A percentile compares a stretch with the other conserved stretches of the same genome.
Conservation (phyloP, 2,113 vertebrate genomes). For the Cebus imitator region DNA sequence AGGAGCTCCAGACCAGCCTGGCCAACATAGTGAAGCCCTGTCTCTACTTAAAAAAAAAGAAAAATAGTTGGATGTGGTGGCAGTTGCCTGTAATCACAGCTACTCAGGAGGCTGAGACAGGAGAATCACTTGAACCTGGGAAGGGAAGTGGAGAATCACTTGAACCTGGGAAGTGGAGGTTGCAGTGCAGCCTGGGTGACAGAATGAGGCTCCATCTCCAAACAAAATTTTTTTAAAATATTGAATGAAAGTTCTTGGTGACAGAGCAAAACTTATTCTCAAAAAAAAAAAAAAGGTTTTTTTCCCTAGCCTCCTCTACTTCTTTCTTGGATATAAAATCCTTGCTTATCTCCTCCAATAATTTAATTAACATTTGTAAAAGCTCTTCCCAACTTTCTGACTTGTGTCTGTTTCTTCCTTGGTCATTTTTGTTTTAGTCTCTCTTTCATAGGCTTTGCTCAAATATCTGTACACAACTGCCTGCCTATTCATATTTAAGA, state of each 20-base stretch:
- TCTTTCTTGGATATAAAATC: not conserved
- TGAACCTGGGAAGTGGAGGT: not conserved
- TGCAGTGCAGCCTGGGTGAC: too few relatives aligned
- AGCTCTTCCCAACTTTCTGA: not conserved
- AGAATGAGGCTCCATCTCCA: not conserved
- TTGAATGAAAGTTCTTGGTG: not conserved
- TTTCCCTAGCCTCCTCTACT: not conserved
- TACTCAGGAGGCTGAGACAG: not conserved
- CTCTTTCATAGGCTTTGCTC: not conserved
- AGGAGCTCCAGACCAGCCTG: too few relatives aligned
- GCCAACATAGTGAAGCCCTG: too few relatives aligned
- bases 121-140: not conserved
- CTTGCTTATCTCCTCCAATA: not conserved
- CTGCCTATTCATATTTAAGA: not conserved
- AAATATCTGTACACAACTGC: not conserved
- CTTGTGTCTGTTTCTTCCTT: not conserved
- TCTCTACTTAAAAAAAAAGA: not conserved
- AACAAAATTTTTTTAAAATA: too few relatives aligned
- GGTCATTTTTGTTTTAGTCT: not conserved
- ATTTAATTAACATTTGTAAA: not conserved
- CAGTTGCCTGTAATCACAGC: not conserved
- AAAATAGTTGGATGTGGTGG: not conserved
- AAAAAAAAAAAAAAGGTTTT: not conserved
- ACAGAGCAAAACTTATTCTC: too few relatives aligned
- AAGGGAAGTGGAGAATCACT: too few relatives aligned